phyloP scores from a whole-genome alignment of 2,888 invertebrate genomes.

The Temnothorax ravouxi region DNA sequence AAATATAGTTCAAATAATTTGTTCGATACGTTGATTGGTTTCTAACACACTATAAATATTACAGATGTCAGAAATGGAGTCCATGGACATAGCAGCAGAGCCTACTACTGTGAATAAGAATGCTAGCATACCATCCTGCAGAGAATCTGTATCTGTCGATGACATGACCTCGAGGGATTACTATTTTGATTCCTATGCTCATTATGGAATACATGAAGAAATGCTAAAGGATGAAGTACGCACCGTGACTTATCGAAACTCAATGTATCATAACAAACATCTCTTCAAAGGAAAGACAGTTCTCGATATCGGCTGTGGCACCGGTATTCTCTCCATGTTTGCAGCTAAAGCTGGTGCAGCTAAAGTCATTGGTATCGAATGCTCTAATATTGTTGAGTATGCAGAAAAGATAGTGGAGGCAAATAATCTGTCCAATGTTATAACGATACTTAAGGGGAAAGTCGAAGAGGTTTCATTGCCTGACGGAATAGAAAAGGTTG shows the following conservation, averaged over 20 bases:
- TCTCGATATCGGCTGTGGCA: conserved; percentile 99
- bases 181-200: conserved; percentile 99
- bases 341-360: conserved; percentile 99
- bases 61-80: conserved; percentile 86
- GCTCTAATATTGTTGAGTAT: conserved; percentile 99
- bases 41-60: conserved; percentile 51
- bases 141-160: conserved; percentile 90
- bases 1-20: not conserved
- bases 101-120: conserved; percentile 80
- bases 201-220: conserved; percentile 99
- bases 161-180: conserved; percentile 99
- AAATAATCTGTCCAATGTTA: conserved; percentile 92
- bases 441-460: conserved; percentile 95
- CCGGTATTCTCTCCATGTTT: conserved; percentile 99
- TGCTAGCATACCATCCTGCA: conserved; percentile 70
- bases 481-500: conserved; percentile 95
- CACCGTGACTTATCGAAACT: conserved; percentile 98
- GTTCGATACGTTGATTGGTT: not conserved
- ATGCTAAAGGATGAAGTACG: conserved; percentile 99
- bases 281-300: conserved; percentile 97
- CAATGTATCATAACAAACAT: conserved; percentile 99
- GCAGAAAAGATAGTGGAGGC: conserved; percentile 97
- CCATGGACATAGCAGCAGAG: conserved; percentile 87
- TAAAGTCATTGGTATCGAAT: conserved; percentile 98
- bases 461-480: conserved; percentile 98